phyloP scores from a whole-genome alignment of 2,888 invertebrate species.

The Nomada goodeniana region DNA sequence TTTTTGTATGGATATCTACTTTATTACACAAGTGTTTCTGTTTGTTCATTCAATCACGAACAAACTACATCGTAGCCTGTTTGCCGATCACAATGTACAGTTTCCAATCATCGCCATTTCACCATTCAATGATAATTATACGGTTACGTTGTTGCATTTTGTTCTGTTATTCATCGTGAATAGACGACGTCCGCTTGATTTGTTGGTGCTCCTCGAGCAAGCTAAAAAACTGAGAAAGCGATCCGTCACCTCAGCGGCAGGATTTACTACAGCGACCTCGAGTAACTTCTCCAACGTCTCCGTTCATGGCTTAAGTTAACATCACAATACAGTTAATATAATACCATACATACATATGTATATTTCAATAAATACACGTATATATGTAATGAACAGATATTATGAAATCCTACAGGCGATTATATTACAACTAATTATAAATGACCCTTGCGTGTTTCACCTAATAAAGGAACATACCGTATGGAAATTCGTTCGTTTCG shows the following conservation, averaged over 20 bases:
- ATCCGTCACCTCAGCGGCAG: conserved; percentile 78
- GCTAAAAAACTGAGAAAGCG: conserved; percentile 80
- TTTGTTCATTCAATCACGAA: conserved; percentile 82
- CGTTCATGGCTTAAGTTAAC: conserved; percentile 83
- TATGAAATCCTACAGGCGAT: conserved; percentile 52
- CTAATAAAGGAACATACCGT: conserved; percentile 67
- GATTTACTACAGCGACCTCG: conserved; percentile 83
- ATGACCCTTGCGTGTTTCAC: conserved; percentile 58
- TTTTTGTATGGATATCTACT: conserved; percentile 82
- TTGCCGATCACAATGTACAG: conserved; percentile 83
- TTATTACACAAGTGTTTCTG: conserved; percentile 83
- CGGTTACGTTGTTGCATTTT: conserved; percentile 69
- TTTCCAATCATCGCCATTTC: conserved; percentile 71
- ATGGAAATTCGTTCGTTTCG: conserved; percentile 50
- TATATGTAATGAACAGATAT: conserved; percentile 75
- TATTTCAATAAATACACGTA: neutral
- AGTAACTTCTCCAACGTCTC: conserved; percentile 78
- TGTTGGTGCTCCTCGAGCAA: conserved; percentile 70
- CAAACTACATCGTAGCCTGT: conserved; percentile 84
- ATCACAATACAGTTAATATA: conserved; percentile 83
- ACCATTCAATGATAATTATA: conserved; percentile 79
- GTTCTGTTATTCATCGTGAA: conserved; percentile 71
- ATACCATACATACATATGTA: conserved; percentile 1
- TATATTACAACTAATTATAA: conserved; percentile 66
- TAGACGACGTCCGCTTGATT: conserved; percentile 66